phyloP scores from a whole-genome alignment of 2,888 invertebrate genomes.

The Caenorhabditis sp. region DNA sequence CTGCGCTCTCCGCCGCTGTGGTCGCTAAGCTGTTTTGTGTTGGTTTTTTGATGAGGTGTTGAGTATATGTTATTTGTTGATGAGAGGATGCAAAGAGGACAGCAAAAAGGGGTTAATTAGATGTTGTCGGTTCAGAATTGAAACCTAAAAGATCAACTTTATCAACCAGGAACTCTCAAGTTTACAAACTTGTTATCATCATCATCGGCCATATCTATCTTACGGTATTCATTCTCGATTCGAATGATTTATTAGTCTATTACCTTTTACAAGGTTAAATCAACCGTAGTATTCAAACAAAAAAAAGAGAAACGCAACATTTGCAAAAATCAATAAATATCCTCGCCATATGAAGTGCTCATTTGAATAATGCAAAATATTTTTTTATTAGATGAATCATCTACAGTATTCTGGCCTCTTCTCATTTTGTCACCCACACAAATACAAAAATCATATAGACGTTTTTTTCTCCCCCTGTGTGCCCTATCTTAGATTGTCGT shows the following conservation, averaged over 20 bases:
- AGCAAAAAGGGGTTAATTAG: background rate
- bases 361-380: background rate
- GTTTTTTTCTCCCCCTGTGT: background rate
- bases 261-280: background rate
- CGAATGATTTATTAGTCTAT: background rate
- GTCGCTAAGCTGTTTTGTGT: background rate
- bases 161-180: too few relatives aligned
- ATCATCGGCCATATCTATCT: background rate
- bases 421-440: background rate
- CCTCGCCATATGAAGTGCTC: background rate
- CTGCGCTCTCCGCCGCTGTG: background rate
- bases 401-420: background rate
- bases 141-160: too few relatives aligned
- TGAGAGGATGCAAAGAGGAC: too few relatives aligned
- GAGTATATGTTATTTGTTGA: too few relatives aligned
- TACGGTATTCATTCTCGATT: background rate
- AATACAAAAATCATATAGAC: background rate
- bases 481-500: background rate
- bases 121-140: too few relatives aligned
- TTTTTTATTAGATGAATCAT: background rate
- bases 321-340: background rate
- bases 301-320: background rate
- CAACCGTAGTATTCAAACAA: background rate
- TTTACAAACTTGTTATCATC: background rate
- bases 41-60: background rate